phyloP scores from a whole-genome alignment of 2,797 vertebrate species.

The Lophotriccus pileatus region DNA sequence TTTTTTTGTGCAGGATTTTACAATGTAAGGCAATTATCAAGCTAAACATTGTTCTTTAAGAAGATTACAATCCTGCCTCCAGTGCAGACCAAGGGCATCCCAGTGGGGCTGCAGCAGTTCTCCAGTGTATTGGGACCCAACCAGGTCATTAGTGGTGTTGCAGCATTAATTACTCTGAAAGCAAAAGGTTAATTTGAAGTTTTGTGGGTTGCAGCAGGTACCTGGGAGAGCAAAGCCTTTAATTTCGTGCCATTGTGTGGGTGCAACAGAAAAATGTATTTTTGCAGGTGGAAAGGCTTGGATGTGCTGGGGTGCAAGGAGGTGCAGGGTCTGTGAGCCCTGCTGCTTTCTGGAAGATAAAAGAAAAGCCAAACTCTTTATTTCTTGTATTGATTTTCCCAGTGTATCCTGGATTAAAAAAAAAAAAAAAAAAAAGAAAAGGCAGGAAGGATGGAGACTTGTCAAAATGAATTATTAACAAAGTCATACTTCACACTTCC shows the following conservation, averaged over 20 bases:
- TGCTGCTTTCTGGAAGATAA: not conserved
- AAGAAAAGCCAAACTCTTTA: not conserved
- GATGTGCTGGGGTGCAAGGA: not conserved
- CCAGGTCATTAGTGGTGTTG: not conserved
- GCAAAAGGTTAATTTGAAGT: slow-evolving; percentile 10
- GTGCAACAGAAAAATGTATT: not conserved
- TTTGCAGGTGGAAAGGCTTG: not conserved
- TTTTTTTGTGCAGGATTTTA: not conserved
- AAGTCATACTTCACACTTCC: not conserved
- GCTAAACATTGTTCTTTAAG: not conserved
- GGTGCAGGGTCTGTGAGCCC: not conserved
- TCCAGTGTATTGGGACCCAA: not conserved
- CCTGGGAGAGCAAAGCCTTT: not conserved
- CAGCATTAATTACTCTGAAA: not conserved
- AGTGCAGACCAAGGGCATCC: not conserved
- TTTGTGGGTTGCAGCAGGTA: not conserved
- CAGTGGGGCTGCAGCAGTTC: not conserved
- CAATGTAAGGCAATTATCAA: not conserved
- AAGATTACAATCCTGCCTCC: not conserved
- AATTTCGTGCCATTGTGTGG: not conserved
- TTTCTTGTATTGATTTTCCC: not conserved
- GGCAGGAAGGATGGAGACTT: not conserved
- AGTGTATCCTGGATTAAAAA: not conserved
- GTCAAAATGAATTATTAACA: not conserved
- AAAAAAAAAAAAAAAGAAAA: not conserved